These are phyloP conservation scores for Mizuhopecten yessoensis DNA, from an alignment of 1,140 invertebrate genomes.

Conservation along the genomic window DNA sequence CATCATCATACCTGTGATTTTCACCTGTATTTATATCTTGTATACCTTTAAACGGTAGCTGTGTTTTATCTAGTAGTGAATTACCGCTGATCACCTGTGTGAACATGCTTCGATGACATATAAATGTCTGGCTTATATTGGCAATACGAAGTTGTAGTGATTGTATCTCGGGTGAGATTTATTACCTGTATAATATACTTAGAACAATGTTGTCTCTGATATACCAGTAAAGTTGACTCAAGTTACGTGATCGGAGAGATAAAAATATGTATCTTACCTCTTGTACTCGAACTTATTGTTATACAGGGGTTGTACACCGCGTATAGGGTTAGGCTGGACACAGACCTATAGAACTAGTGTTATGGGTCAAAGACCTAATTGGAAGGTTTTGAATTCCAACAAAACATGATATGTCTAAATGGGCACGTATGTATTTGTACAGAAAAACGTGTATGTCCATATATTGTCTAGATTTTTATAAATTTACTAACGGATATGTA, in stretches of 20 bases:
- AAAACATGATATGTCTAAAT: neutral
- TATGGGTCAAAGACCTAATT: neutral
- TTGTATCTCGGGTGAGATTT: neutral
- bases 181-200: neutral
- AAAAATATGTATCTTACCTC: neutral
- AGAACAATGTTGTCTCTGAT: conserved; percentile 24
- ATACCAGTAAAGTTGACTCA: neutral
- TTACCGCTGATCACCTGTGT: neutral
- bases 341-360: neutral
- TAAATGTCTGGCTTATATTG: neutral
- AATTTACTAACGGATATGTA: too few relatives aligned
- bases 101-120: neutral
- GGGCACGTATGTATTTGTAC: neutral
- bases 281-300: neutral
- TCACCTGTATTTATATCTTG: too few relatives aligned
- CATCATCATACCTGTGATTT: neutral
- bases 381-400: neutral
- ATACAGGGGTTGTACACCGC: neutral
- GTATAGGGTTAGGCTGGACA: neutral
- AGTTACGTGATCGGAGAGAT: neutral
- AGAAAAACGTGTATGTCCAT: neutral
- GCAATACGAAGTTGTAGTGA: neutral
- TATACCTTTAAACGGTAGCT: conserved; percentile 23
- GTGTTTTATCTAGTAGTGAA: neutral
- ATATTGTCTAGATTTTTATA: too few relatives aligned